phyloP scores from a whole-genome alignment of 2,888 invertebrate genomes.

The Myopa tessellatipennis region DNA sequence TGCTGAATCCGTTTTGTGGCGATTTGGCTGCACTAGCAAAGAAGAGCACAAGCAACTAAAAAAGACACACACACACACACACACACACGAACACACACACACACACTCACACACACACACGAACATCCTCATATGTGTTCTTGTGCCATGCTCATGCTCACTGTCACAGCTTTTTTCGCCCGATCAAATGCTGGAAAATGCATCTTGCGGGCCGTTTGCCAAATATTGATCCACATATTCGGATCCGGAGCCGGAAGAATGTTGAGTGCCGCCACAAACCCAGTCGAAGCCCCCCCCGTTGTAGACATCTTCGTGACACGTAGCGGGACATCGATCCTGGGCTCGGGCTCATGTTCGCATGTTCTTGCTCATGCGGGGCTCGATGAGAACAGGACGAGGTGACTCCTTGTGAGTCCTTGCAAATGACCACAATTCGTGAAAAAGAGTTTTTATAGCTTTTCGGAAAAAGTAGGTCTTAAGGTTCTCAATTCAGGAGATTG shows the following conservation, averaged over 20 bases:
- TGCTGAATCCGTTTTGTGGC: not conserved
- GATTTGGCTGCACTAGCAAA: not conserved
- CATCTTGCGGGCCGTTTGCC: conserved; percentile 21
- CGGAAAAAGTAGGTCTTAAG: not conserved
- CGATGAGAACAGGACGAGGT: not conserved
- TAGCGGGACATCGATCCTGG: conserved; percentile 17
- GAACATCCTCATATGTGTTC: not conserved
- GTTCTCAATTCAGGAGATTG: not conserved
- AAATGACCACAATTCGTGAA: not conserved
- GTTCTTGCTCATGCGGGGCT: not conserved
- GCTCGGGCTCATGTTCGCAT: conserved; percentile 7
- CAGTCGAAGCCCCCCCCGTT: conserved; percentile 2
- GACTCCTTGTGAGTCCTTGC: conserved; percentile 7
- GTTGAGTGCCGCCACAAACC: conserved; percentile 21
- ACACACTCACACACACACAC: not conserved
- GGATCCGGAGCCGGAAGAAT: not conserved
- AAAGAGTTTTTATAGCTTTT: not conserved
- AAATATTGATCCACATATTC: conserved; percentile 26
- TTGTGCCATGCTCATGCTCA: conserved; percentile 14
- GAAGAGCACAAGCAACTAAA: not conserved
- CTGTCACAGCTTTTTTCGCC: not conserved
- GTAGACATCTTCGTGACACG: conserved; percentile 16
- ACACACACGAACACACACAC: not conserved
- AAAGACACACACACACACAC: not conserved
- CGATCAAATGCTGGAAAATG: not conserved